Evolutionary conservation across 2,888 invertebrate species (phyloP).

Genomic region (Magallana nippona): DNA sequence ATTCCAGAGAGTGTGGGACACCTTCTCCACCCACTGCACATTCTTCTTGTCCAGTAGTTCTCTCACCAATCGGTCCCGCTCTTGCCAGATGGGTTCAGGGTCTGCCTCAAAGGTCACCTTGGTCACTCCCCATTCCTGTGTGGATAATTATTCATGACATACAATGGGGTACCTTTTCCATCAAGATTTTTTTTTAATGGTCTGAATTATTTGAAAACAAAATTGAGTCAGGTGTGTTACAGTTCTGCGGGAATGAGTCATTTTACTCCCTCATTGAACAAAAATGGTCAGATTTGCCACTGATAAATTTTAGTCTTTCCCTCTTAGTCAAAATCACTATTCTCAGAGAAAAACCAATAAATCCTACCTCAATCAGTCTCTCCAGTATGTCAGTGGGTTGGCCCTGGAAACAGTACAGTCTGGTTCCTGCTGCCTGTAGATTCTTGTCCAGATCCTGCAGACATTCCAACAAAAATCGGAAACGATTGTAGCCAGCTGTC

Average conservation of each 20-base stretch:
- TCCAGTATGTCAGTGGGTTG: conserved; percentile 83
- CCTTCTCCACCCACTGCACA: conserved; percentile 83
- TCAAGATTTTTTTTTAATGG: too few species aligned
- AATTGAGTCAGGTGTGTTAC: too few species aligned
- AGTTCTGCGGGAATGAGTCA: too few species aligned
- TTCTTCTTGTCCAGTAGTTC: conserved; percentile 82
- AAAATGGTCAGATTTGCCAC: too few species aligned
- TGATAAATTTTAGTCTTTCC: background rate
- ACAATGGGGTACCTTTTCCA: too few species aligned
- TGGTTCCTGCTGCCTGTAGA: conserved; percentile 83
- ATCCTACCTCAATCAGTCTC: conserved; percentile 82
- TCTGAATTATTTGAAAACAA: too few species aligned
- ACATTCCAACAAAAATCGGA: conserved; percentile 86
- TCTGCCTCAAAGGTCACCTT: conserved; percentile 82
- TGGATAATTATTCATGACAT: background rate
- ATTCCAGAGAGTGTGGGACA: conserved; percentile 88
- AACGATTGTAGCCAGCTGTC: conserved; percentile 82
- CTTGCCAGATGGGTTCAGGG: conserved; percentile 87
- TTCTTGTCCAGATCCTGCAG: conserved; percentile 85
- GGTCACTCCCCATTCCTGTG: conserved; percentile 81
- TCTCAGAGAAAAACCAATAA: background rate
- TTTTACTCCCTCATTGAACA: too few species aligned
- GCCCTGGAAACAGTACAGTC: conserved; percentile 84
- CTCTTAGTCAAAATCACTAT: background rate
- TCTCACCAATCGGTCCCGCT: conserved; percentile 84